Evolutionary conservation across 2,113 vertebrate genomes (phyloP), one percentile per base, ranked within the genome.

Genomic region (Lampris megalopsis): DNA sequence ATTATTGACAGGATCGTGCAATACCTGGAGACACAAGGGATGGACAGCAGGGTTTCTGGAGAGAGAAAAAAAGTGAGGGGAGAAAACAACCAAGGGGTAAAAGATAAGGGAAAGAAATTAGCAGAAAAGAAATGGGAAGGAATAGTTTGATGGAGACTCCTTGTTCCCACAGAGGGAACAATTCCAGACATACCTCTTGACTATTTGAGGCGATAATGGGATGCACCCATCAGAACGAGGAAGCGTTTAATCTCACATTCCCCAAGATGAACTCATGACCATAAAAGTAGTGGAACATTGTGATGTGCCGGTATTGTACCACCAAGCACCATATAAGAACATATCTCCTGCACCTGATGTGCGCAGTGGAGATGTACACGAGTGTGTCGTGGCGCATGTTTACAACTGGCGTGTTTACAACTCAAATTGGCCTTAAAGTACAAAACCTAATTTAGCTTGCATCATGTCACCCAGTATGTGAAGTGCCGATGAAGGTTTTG

Each of bases 251-350:
- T 79, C 10, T 68, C 9, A 35, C 75, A 77, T 83, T 69, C 61
- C n/a, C n/a, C 0, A 5, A 63, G 74, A 73, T 73, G 53, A 69
- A 67, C 35, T 41, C 53, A 58, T 81, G 37, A 47, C 87, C 83
- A 86, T 87, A 89, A 79, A 91, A 75, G 81, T 11, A 84, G 72
- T 72, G 89, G 83, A 89, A 86, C 63, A 60, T n/a, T 56, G 71
- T 50, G 1, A 45, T 1, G 1, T 5, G 35, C 41, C 24, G 73
- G 57, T 24, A 61, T 38, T 13, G 50, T 2, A 53, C 67, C 71
- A 49, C 53, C 42, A 0, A 42, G 47, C 74, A 11, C 87, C 85
- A 72, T 86, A 84, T 86, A 88, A 82, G 83, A 70, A n/a, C 79
- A 84, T 1, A 74, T 82, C 73, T 74, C 37, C 53, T 56, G n/a